Evolutionary conservation across 1,140 invertebrate species (phyloP).

Genomic region (Stegodyphus mimosarum): DNA sequence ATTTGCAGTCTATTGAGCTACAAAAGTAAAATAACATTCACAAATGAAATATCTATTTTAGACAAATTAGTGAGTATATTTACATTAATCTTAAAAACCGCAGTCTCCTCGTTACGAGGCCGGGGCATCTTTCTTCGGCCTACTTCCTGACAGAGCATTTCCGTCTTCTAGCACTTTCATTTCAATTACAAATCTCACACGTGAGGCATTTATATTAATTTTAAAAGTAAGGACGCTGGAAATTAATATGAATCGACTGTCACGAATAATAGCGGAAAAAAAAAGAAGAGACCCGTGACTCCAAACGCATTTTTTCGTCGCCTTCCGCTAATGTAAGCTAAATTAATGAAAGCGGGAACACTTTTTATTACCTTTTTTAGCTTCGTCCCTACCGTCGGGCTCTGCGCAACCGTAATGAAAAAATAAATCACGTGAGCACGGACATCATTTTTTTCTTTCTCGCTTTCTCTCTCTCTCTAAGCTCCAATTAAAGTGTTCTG

Average conservation of each 20-base stretch:
- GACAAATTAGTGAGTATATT: too few relatives aligned
- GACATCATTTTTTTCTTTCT: neutral
- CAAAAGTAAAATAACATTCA: too few relatives aligned
- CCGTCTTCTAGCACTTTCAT: neutral
- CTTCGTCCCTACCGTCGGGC: neutral
- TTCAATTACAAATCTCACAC: conserved; percentile 2
- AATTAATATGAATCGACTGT: neutral
- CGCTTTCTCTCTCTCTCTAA: neutral
- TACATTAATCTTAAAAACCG: too few relatives aligned
- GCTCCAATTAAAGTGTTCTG: neutral
- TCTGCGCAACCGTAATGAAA: neutral
- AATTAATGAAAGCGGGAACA: neutral
- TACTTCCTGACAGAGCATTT: too few relatives aligned
- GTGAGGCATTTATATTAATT: neutral
- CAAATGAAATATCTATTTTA: too few relatives aligned
- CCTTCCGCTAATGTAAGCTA: neutral
- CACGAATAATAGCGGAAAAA: neutral
- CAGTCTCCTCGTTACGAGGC: too few relatives aligned
- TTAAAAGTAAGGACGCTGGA: neutral
- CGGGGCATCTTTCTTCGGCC: too few relatives aligned
- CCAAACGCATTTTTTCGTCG: neutral
- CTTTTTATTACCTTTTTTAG: neutral
- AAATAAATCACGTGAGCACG: neutral
- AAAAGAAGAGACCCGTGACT: neutral
- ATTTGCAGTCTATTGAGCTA: too few relatives aligned